These are phyloP conservation scores for Abramis brama DNA, from an alignment of 2,113 vertebrate genomes.

Conservation along the genomic window DNA sequence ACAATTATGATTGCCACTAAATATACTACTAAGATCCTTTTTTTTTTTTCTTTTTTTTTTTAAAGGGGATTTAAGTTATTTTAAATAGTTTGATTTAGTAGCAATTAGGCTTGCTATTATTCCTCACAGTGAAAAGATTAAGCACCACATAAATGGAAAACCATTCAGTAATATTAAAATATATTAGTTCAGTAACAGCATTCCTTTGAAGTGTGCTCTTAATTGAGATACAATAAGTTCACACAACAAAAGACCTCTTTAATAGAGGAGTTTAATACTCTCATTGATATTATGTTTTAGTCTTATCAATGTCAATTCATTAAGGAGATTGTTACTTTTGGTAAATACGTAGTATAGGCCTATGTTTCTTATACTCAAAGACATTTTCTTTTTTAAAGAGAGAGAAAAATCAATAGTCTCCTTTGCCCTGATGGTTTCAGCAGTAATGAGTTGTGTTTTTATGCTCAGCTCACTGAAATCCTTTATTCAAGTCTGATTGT, in stretches of 20 bases:
- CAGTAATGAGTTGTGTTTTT: not conserved
- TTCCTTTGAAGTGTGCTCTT: conserved; percentile 3
- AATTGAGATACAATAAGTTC: not conserved
- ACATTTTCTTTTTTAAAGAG: not conserved
- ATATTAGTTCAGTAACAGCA: not conserved
- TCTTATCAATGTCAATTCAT: not conserved
- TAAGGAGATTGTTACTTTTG: not conserved
- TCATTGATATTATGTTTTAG: not conserved
- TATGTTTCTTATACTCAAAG: not conserved
- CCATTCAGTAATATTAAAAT: not conserved
- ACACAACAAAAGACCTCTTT: not conserved
- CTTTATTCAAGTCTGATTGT: not conserved
- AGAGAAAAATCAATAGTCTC: not conserved
- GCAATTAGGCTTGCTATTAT: not conserved
- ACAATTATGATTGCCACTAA: not conserved
- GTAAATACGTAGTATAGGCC: not conserved
- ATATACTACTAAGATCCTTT: not conserved
- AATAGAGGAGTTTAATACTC: not conserved
- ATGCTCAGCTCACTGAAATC: not conserved
- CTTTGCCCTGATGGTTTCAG: not conserved
- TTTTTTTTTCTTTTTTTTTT: not conserved
- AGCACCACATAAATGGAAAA: not conserved
- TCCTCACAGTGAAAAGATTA: not conserved
- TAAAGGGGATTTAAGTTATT: not conserved
- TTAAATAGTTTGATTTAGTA: not conserved